phyloP scores from a whole-genome alignment of 2,113 vertebrate genomes.

The Nanorana parkeri region DNA sequence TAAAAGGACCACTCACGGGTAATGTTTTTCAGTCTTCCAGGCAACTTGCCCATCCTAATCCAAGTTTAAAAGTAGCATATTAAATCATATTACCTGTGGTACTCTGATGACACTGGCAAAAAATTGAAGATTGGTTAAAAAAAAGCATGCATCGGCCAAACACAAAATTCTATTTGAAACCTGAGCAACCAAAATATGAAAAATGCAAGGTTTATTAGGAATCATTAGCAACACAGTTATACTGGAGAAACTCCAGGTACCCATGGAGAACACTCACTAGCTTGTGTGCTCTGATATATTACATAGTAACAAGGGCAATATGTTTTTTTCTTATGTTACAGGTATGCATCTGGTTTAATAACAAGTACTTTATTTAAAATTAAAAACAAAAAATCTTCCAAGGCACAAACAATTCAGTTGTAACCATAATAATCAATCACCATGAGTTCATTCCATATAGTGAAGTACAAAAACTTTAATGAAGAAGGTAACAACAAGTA shows the following conservation, averaged over 20 bases:
- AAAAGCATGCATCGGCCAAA: background rate
- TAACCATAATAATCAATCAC: conserved; percentile 61
- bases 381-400: conserved; percentile 64
- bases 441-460: conserved; percentile 69
- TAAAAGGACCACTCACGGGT: too few relatives aligned
- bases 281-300: conserved; percentile 63
- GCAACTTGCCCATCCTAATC: too few relatives aligned
- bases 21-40: too few relatives aligned
- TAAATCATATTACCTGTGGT: too few relatives aligned
- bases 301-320: conserved; percentile 59
- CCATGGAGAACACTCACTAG: conserved; percentile 59
- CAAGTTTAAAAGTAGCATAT: too few relatives aligned
- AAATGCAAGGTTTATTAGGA: conserved; percentile 66
- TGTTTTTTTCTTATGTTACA: conserved; percentile 54
- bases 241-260: conserved; percentile 66
- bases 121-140: too few relatives aligned
- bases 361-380: conserved; percentile 68
- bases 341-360: conserved; percentile 59
- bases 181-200: conserved; percentile 64
- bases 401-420: conserved; percentile 81
- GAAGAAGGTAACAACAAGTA: conserved; percentile 49
- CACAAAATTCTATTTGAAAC: background rate
- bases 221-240: conserved; percentile 65
- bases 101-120: too few relatives aligned
- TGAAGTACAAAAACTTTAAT: conserved; percentile 68